Base-by-base conservation (phyloP, 1,140 invertebrate genomes). In the Odontomachus brunneus region DNA sequence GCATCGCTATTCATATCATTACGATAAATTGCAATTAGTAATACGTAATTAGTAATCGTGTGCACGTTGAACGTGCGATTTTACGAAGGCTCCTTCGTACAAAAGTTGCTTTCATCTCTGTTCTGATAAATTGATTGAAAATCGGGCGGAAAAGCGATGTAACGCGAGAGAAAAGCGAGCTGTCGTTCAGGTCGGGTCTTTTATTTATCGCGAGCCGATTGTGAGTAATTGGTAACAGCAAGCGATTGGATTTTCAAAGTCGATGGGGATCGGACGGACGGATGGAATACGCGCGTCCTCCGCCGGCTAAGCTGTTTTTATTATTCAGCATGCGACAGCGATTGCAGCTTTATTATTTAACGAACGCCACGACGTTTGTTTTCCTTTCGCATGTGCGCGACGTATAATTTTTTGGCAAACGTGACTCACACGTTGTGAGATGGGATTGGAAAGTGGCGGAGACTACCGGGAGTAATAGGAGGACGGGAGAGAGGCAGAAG, bases 331-430 rank as follows among this genome's bases (percentile, higher is more conserved):
- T 82, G 59, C 33, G 33, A 38, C 15, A 55, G 14, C 15, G 49
- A 67, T 53, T 57, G 48, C 19, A 38, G n/a, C 24, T 78, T 78
- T 78, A 78, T 78, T 78, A 78, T 78, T 78, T 51, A 69, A 69
- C 67, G 33, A n/a, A 14, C 53, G 53, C 22, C 53, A 22, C 22
- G 17, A 38, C 29, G 11, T 44, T 69, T 44, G 12, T n/a, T 22
- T 62, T 44, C 29, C 22, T 69, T n/a, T 19, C 22, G 63, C 51
- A 26, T 19, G 7, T 44, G 60, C 12, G n/a, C 51, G 19, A 63
- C 14, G n/a, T 19, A 1, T 19, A 1, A 33, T 66, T 76, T 53
- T 44, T 66, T 26, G 60, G 29, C 51, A 66, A 24, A 26, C 15
- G 7, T 51, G 29, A 65, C 29, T 65, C 65, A 63, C 60, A 65